Evolutionary conservation across 2,888 invertebrate genomes (phyloP).

Genomic region (Cryptus viduatorius): DNA sequence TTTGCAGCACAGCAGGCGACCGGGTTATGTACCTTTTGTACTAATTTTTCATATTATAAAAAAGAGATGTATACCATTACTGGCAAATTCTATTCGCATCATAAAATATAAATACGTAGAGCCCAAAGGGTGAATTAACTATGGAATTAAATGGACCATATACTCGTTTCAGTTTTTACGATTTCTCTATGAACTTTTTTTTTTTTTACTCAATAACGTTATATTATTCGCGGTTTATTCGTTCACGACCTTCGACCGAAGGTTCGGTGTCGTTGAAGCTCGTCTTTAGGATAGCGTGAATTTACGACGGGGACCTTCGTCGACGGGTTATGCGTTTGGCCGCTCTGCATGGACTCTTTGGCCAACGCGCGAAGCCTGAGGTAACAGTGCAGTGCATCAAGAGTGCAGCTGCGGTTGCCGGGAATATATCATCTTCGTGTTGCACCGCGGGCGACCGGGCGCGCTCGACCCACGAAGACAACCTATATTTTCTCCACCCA

Average conservation of each 20-base stretch:
- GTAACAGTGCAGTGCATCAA: constrained; percentile 10
- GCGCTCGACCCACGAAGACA: constrained; percentile 81
- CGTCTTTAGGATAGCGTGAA: constrained; percentile 60
- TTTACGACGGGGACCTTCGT: constrained; percentile 57
- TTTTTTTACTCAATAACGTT: not conserved
- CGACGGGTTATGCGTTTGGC: constrained; percentile 16
- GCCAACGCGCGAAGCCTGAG: constrained; percentile 68
- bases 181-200: not conserved
- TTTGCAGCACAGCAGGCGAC: too few species aligned
- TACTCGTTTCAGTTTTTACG: not conserved
- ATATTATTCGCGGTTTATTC: not conserved
- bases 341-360: constrained; percentile 35
- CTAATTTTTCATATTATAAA: too few species aligned
- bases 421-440: constrained; percentile 84
- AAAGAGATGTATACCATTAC: too few species aligned
- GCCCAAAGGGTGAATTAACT: not conserved
- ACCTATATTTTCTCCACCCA: constrained; percentile 84
- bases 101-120: not conserved
- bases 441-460: constrained; percentile 84
- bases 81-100: too few species aligned
- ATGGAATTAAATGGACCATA: not conserved
- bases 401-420: constrained; percentile 82
- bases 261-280: constrained; percentile 52
- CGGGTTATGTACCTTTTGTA: too few species aligned
- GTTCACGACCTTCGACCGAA: constrained; percentile 40